A percentile compares a stretch with the other conserved stretches of the same genome.
These are phyloP conservation scores for Reinhardtius hippoglossoides DNA, from an alignment of 2,113 vertebrate species.

Conservation along the genomic window DNA sequence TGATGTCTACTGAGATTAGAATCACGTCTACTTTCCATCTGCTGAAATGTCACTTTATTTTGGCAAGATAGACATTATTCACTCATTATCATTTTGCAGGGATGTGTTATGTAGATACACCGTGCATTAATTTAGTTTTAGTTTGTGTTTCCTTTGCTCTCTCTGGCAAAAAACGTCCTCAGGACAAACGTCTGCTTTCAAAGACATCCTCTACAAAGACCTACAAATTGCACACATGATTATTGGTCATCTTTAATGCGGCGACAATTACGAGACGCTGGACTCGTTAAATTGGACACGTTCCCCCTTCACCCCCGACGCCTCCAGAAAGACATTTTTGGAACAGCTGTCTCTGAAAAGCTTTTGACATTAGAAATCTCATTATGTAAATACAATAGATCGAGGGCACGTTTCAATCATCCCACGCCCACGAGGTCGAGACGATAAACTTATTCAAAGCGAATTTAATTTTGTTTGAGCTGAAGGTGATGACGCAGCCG, in stretches of 20 bases:
- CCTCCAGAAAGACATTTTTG: constrained; percentile 11
- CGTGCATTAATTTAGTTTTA: neutral
- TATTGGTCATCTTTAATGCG: neutral
- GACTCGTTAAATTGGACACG: constrained; percentile 12
- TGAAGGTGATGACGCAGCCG: constrained; percentile 49
- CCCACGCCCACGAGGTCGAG: constrained; percentile 36
- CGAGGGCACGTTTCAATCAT: constrained; percentile 55
- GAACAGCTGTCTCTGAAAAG: constrained; percentile 52
- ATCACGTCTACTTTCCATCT: constrained; percentile 32
- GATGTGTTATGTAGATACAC: neutral
- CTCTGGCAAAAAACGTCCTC: neutral
- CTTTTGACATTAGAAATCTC: constrained; percentile 67
- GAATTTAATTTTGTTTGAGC: constrained; percentile 35
- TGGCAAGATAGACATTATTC: neutral
- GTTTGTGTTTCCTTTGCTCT: neutral
- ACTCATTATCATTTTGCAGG: neutral
- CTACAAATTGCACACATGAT: no score
- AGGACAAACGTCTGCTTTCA: neutral
- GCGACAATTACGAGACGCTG: neutral
- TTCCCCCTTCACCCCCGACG: constrained; percentile 42
- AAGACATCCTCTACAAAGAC: neutral
- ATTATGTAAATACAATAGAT: constrained; percentile 73
- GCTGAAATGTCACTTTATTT: constrained; percentile 39
- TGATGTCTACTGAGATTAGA: constrained; percentile 22
- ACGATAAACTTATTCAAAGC: constrained; percentile 67